Percentiles rank a stretch among this genome's conserved stretches.
These are phyloP conservation scores for Agrotis puta DNA, from an alignment of 2,888 invertebrate genomes.

Conservation along the genomic window DNA sequence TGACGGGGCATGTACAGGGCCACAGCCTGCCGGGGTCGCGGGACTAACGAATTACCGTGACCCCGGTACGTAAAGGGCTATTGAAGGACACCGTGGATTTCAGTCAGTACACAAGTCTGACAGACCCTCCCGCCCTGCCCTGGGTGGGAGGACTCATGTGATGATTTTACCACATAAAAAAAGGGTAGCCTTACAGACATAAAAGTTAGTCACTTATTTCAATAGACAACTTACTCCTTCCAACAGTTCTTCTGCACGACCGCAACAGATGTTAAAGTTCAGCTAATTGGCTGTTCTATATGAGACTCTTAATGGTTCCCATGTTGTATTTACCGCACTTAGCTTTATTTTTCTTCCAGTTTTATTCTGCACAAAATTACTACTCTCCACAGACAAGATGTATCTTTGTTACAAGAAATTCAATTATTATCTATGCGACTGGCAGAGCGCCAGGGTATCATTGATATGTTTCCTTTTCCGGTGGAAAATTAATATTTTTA, in stretches of 20 bases:
- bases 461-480: constrained; percentile 67
- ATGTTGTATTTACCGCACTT: constrained; percentile 23
- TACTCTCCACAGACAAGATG: constrained; percentile 56
- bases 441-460: constrained; percentile 62
- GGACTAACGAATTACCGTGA: too few species aligned
- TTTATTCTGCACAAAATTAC: constrained; percentile 51
- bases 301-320: constrained; percentile 40
- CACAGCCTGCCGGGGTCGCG: too few species aligned
- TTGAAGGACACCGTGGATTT: too few species aligned
- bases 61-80: too few species aligned
- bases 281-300: constrained; percentile 44
- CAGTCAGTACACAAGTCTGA: too few species aligned
- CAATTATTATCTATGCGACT: constrained; percentile 67
- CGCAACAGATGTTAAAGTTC: constrained; percentile 37
- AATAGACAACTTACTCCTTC: constrained; percentile 9
- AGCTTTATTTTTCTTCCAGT: constrained; percentile 48
- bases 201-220: neutral
- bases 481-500: constrained; percentile 67
- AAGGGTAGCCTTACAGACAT: too few species aligned
- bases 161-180: too few species aligned
- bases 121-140: too few species aligned
- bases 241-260: constrained; percentile 18
- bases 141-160: too few species aligned
- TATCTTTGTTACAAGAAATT: constrained; percentile 68
- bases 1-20: too few species aligned